phyloP scores from a whole-genome alignment of 1,140 invertebrate species.

The Drosophila arawakana region DNA sequence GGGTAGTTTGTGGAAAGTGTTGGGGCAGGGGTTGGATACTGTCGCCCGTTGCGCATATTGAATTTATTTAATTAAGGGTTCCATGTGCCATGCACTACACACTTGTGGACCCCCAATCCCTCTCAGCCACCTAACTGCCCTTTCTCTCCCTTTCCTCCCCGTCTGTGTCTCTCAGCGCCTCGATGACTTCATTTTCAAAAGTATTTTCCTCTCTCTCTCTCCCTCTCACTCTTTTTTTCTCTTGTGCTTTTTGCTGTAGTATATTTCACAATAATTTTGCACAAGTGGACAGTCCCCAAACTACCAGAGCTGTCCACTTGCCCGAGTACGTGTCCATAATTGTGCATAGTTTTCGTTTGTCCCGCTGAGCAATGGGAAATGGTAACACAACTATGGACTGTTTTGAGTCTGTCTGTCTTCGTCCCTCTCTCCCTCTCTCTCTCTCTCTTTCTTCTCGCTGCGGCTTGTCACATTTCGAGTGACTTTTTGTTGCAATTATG shows the following conservation, averaged over 20 bases:
- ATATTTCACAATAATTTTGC: constrained; percentile 80
- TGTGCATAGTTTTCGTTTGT: constrained; percentile 52
- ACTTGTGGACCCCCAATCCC: constrained; percentile 16
- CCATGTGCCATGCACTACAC: constrained; percentile 65
- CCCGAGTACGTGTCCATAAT: constrained; percentile 60
- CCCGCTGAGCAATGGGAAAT: constrained; percentile 6
- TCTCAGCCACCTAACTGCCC: background rate
- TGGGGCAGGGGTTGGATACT: constrained; percentile 8
- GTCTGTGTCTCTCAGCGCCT: constrained; percentile 39
- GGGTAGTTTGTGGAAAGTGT: background rate
- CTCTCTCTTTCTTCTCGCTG: constrained; percentile 2
- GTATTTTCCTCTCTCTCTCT: constrained; percentile 34
- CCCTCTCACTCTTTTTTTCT: constrained; percentile 38
- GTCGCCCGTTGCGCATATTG: constrained; percentile 80
- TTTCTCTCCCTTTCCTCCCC: background rate
- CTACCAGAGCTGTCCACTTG: background rate
- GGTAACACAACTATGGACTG: constrained; percentile 37
- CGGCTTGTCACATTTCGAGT: constrained; percentile 49
- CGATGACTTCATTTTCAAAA: constrained; percentile 79
- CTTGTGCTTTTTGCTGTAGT: constrained; percentile 50
- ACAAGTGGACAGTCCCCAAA: constrained; percentile 60
- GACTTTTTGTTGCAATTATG: constrained; percentile 57
- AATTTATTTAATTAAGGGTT: constrained; percentile 84
- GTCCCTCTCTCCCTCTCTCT: background rate
- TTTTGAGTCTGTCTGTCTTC: background rate